These are phyloP conservation scores for Hydrozoanthus gracilis DNA, from an alignment of 92 coral and sea anemone genomes.

Conservation along the genomic window DNA sequence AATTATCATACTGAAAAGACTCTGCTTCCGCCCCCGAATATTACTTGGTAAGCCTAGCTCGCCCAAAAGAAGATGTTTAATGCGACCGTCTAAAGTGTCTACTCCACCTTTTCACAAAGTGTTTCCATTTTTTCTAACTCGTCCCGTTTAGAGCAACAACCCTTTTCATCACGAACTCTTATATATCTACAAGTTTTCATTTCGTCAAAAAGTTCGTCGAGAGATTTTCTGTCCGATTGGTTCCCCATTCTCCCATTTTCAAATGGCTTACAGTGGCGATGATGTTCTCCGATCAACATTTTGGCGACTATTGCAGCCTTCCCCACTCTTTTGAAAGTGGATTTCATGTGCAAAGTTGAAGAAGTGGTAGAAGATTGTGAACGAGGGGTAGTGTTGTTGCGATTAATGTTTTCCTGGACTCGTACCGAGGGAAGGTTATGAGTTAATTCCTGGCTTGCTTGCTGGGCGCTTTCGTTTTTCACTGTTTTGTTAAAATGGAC, in stretches of 20 bases:
- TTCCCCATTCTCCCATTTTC: background rate
- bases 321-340: conserved; percentile 39
- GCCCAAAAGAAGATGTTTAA: no score
- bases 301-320: conserved; percentile 41
- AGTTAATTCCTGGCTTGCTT: background rate
- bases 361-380: conserved; percentile 2
- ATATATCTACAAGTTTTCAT: conserved; percentile 63
- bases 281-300: conserved; percentile 44
- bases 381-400: background rate
- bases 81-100: no score
- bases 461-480: background rate
- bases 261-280: conserved; percentile 13
- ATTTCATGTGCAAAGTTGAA: conserved; percentile 17
- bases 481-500: conserved; percentile 3
- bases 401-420: background rate
- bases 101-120: no score
- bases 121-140: no score
- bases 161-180: conserved; percentile 31
- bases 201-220: conserved; percentile 60
- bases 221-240: conserved; percentile 15
- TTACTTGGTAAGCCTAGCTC: no score
- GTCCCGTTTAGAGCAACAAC: no score
- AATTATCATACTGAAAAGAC: no score
- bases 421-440: background rate
- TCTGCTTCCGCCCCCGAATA: no score